phyloP scores from a whole-genome alignment of 2,888 invertebrate genomes.

The Drosophila nr. perissopoda region DNA sequence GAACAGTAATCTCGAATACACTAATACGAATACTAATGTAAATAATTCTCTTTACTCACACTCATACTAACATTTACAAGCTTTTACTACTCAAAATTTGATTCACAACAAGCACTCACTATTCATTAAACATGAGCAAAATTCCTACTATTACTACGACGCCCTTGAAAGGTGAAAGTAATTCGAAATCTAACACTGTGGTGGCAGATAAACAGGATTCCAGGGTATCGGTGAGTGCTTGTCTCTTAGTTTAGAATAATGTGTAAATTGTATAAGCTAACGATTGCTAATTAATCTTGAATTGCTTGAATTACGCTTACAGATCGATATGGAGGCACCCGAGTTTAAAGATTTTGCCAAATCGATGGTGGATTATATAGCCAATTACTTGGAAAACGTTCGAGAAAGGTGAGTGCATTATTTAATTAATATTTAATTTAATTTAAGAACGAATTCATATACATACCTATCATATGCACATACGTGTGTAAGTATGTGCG shows the following conservation, averaged over 20 bases:
- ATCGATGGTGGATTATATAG: conserved; percentile 97
- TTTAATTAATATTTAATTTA: conserved; percentile 31
- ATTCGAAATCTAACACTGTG: conserved; percentile 49
- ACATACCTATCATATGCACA: conserved; percentile 15
- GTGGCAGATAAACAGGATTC: conserved; percentile 78
- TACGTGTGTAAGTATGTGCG: background rate
- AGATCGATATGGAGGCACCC: conserved; percentile 90
- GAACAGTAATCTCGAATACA: background rate
- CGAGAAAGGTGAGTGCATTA: conserved; percentile 90
- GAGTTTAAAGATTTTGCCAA: conserved; percentile 95
- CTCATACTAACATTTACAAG: background rate
- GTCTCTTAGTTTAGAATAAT: conserved; percentile 9
- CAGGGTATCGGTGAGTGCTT: conserved; percentile 78
- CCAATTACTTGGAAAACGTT: conserved; percentile 96
- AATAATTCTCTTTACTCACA: background rate
- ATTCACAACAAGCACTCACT: conserved; percentile 13
- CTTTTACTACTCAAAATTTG: background rate
- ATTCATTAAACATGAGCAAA: conserved; percentile 55
- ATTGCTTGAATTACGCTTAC: conserved; percentile 9
- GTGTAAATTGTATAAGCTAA: conserved; percentile 18
- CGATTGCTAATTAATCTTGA: conserved; percentile 7
- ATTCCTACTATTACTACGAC: conserved; percentile 32
- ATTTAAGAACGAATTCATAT: conserved; percentile 23
- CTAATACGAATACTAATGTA: conserved; percentile 2
- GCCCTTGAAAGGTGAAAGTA: conserved; percentile 48